Base-by-base conservation (phyloP, 2,113 vertebrate genomes). In the Otus sunia region DNA sequence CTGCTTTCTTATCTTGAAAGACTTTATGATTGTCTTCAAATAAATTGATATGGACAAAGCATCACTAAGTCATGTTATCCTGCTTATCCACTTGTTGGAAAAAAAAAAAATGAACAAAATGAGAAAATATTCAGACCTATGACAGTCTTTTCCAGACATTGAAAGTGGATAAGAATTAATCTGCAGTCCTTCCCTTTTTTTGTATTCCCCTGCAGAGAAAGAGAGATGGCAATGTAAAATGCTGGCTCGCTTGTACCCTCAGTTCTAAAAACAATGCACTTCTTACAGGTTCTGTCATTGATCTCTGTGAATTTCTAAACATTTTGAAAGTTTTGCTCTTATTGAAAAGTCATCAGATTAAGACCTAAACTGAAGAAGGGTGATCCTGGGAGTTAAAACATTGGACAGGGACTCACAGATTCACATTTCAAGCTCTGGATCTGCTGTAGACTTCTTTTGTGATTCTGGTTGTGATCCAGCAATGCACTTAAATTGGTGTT, bases 401-500 rank as follows among this genome's bases (percentile, higher is more conserved):
- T 92, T 86, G 81, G 66, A n/a, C 64, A 56, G 79, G 68, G 79
- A 71, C 74, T 84, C 36, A 39, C 55, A 80, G 41, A 90, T 26
- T 88, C 64, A 86, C 55, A 76, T 92, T 95, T 94, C 92, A 94
- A 94, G 34, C n/a, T 25, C 21, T 93, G 78, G 49, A 87, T 88
- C 62, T 73, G 47, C 49, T 82, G 6, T 23, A 85, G 69, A 82
- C 74, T 85, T 85, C 82, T 39, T 94, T 89, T 85, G 80, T 90
- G 73, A 95, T 92, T 93, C 87, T 96, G 74, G 74, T 95, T 91
- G 56, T 47, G 74, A 86, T 89, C 88, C 91, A 97, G 83, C 69
- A 87, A 91, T 75, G 76, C 88, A 93, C 92, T 91, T 95, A 96
- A 71, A 86, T 39, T 3, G 6, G 60, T 87, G 60, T 83, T 96